Evolutionary conservation across 2,113 vertebrate species (phyloP).

Genomic region (Perognathus longimembris): DNA sequence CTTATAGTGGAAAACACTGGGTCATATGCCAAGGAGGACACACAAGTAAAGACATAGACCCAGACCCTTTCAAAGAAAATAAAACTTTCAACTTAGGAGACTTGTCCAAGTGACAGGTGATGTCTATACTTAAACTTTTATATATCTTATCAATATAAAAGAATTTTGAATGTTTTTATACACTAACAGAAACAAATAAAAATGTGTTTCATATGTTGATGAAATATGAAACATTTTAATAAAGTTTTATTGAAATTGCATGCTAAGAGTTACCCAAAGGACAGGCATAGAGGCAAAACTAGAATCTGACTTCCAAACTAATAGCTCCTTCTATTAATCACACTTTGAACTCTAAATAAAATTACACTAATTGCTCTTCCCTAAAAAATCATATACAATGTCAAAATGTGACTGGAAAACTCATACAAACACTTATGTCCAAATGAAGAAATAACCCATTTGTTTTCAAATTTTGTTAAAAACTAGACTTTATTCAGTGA

Average conservation of each 20-base stretch:
- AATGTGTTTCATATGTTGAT: background rate
- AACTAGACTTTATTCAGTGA: background rate
- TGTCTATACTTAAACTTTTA: background rate
- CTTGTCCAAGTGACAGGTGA: background rate
- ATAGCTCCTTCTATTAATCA: background rate
- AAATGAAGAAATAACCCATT: background rate
- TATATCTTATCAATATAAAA: background rate
- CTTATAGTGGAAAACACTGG: background rate
- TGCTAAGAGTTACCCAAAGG: background rate
- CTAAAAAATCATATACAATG: background rate
- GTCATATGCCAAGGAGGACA: background rate
- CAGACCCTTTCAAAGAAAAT: slow-evolving; percentile 2
- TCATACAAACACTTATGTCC: background rate
- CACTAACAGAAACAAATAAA: background rate
- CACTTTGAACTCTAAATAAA: slow-evolving; percentile 14
- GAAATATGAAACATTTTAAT: slow-evolving; percentile 24
- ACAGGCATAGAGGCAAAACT: background rate
- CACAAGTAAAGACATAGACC: background rate
- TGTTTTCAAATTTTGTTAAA: background rate
- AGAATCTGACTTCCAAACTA: slow-evolving; percentile 28
- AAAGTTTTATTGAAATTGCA: slow-evolving; percentile 11
- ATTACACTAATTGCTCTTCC: background rate
- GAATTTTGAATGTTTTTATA: background rate
- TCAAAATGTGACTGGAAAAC: background rate
- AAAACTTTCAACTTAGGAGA: background rate